Evolutionary conservation across 2,797 vertebrate species (phyloP), one percentile per base, ranked within the genome.

Genomic region (Poecilia velifera): DNA sequence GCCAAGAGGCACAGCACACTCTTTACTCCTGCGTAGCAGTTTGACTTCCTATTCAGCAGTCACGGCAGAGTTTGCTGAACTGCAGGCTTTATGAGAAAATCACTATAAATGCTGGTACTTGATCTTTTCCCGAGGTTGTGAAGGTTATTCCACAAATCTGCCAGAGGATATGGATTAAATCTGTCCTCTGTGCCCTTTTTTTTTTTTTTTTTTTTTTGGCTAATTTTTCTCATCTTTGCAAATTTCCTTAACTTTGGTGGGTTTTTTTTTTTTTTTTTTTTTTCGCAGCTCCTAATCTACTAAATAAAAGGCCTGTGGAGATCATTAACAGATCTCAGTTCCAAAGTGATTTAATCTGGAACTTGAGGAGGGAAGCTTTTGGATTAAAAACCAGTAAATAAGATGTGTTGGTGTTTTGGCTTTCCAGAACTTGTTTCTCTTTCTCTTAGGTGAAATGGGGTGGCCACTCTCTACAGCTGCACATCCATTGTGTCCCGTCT

Each of bases 51-150:
- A n/a, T 43, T 70, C 18, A 43, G 66, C 39, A 41, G 66, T 41
- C 39, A 68, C 25, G 20, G 66, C 66, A 70, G 66, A 43, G 6
- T 70, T 70, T 72, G 47, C 34, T 77, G 66, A 81, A 74, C 41
- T 70, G 39, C 39, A 70, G 66, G 39, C 39, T 70, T 70, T 70
- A 70, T 43, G 22, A 43, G 39, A 25, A 70, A 70, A 70, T 70
- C 22, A 39, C 66, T 70, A 43, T 70, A 43, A 70, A 70, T 70
- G 36, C 66, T 43, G 25, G 39, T 70, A 70, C 22, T 70, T 70
- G 66, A 70, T 43, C 39, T 70, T 25, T n/a, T 43, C 39, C 13
- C 4, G 22, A 70, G 66, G 66, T 70, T 43, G 39, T 43, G 66
- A 43, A 70, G 66, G 39, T 70, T 70, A 70, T 70, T 70, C 22